Conservation (phyloP, 2,888 invertebrate species). For the Drosophila demipolita region DNA sequence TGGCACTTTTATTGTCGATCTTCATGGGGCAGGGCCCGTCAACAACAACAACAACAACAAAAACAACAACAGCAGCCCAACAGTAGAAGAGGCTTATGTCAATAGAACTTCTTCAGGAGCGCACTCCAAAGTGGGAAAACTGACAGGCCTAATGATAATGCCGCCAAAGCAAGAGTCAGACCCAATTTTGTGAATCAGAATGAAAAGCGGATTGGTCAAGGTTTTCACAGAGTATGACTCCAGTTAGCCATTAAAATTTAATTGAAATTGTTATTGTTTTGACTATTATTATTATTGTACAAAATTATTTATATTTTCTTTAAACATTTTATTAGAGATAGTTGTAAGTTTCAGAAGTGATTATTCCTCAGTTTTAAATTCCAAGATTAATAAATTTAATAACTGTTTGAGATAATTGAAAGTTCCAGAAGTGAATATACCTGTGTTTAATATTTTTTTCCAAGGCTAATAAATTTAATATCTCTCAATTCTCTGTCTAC, state of each 20-base stretch:
- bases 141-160: slow-evolving; percentile 75
- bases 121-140: slow-evolving; percentile 64
- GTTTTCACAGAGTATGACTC: slow-evolving; percentile 9
- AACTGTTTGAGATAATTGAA: too few species aligned
- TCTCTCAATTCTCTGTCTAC: neutral
- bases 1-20: slow-evolving; percentile 57
- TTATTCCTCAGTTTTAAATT: neutral
- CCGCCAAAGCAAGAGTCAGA: slow-evolving; percentile 22
- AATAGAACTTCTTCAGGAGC: slow-evolving; percentile 81
- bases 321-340: neutral
- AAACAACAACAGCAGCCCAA: slow-evolving; percentile 7
- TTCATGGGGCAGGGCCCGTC: slow-evolving; percentile 34
- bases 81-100: slow-evolving; percentile 60
- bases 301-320: neutral
- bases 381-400: neutral
- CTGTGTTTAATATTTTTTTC: too few species aligned
- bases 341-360: neutral
- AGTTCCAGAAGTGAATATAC: too few species aligned
- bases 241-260: neutral
- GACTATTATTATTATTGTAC: neutral
- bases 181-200: neutral
- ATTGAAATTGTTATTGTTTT: neutral
- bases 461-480: too few species aligned
- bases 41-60: slow-evolving; percentile 10
- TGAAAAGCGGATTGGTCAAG: slow-evolving; percentile 56